phyloP scores from a whole-genome alignment of 2,888 invertebrate species.

The Julus scanicus region DNA sequence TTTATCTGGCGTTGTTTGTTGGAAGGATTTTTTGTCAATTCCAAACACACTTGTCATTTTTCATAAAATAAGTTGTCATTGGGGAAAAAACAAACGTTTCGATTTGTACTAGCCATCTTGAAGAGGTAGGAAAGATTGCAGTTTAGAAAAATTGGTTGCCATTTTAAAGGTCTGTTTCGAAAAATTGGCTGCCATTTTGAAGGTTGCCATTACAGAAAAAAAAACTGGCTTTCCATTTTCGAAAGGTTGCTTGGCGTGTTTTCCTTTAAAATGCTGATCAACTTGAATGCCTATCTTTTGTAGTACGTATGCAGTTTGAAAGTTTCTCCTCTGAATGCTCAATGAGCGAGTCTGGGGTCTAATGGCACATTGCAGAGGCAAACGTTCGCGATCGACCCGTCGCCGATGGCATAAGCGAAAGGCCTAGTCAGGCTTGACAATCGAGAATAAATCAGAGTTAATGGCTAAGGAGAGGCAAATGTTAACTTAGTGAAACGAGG shows the following conservation, averaged over 20 bases:
- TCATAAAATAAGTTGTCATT: no score
- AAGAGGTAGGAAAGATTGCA: no score
- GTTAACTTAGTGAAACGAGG: conserved; percentile 30
- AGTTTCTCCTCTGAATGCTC: conserved; percentile 39
- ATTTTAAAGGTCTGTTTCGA: not conserved
- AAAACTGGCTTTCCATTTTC: no score
- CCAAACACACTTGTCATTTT: no score
- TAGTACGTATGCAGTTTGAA: not conserved
- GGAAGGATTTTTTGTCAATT: no score
- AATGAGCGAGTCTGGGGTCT: conserved; percentile 22
- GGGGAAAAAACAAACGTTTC: no score
- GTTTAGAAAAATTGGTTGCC: not conserved
- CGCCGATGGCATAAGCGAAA: not conserved
- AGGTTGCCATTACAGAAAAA: not conserved
- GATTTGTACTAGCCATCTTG: not conserved
- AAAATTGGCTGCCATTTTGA: not conserved
- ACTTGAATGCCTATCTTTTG: conserved; percentile 17
- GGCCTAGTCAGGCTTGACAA: conserved; percentile 42
- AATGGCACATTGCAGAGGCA: conserved; percentile 10
- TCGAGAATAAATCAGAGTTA: conserved; percentile 39
- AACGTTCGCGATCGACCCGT: conserved; percentile 12
- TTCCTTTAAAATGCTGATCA: conserved; percentile 16
- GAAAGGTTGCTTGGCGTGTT: not conserved
- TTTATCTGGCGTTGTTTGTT: no score
- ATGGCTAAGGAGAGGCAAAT: conserved; percentile 42